Evolutionary conservation across 2,888 invertebrate species (phyloP), one percentile per base, ranked within the genome.

Genomic region (Hirtodrosophila cameraria): DNA sequence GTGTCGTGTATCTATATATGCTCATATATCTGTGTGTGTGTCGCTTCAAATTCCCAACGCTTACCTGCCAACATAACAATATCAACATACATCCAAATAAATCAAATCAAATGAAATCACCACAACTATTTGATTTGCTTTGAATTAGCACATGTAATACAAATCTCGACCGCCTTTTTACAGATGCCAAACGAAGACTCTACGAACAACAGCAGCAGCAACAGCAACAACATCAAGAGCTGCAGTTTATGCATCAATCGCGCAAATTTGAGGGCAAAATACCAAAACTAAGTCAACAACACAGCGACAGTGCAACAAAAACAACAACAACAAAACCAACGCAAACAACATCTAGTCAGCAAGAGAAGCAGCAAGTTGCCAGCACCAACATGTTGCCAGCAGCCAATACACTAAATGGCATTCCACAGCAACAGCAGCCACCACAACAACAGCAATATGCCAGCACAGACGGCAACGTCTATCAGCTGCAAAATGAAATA

Each of bases 201-300:
- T 84, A 82, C 69, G 86, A 88, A 59, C 71, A 28, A 1, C 41
- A 46, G 6, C 66, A 65, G 0, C 53, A 41, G 0, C 64, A 45
- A 2, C 63, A 45, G 0, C 62, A 62, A 6, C 63, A 38, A 3
- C 60, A 53, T 41, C 83, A 86, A 46, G 79, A 86, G 58, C 77
- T 90, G 64, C 88, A 88, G 60, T 89, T 90, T 43, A 88, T 89
- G 72, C 89, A 88, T 78, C 87, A 88, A 45, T 72, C 85, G 11
- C 89, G 90, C 30, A 91, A 91, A 84, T 91, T 91, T 60, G 91
- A 91, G 65, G 91, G 91, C 23, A 90, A 90, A 85, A 91, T 91
- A 79, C 90, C 90, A 75, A 90, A 88, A 75, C 74, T 90, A 66
- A 88, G 86, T 82, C 90, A 77, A 9, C 71, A 77, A 12, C 69